A percentile compares a stretch with the other conserved stretches of the same genome.
phyloP scores from a whole-genome alignment of 2,888 invertebrate species.

The Xanthia togata region DNA sequence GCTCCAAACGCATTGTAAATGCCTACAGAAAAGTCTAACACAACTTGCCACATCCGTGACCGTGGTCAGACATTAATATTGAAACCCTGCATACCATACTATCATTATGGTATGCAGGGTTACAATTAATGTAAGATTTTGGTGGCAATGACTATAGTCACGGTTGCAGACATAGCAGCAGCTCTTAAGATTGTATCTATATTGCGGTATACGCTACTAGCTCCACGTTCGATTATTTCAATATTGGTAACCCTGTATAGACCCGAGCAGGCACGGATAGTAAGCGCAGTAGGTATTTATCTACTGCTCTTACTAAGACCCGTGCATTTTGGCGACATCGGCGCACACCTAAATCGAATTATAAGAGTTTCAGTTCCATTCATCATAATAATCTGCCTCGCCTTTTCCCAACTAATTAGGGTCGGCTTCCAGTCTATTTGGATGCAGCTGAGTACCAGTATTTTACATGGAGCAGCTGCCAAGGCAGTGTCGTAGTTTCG shows the following conservation, averaged over 20 bases:
- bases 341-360: neutral
- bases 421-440: neutral
- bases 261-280: neutral
- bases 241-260: neutral
- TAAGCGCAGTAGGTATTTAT: neutral
- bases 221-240: neutral
- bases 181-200: neutral
- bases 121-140: neutral
- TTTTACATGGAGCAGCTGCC: neutral
- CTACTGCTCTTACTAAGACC: too few relatives aligned
- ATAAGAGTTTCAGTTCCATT: neutral
- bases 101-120: neutral
- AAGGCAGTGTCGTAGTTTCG: neutral
- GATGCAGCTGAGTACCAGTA: neutral
- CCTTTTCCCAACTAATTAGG: neutral
- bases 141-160: neutral
- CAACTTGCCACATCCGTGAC: neutral
- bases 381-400: neutral
- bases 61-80: neutral
- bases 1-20: neutral
- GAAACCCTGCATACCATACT: too few relatives aligned
- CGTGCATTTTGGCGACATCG: too few relatives aligned
- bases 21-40: neutral
- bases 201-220: neutral
- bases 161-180: neutral